Conservation (phyloP, 2,113 vertebrate species). For the Ceyx cyanopectus region DNA sequence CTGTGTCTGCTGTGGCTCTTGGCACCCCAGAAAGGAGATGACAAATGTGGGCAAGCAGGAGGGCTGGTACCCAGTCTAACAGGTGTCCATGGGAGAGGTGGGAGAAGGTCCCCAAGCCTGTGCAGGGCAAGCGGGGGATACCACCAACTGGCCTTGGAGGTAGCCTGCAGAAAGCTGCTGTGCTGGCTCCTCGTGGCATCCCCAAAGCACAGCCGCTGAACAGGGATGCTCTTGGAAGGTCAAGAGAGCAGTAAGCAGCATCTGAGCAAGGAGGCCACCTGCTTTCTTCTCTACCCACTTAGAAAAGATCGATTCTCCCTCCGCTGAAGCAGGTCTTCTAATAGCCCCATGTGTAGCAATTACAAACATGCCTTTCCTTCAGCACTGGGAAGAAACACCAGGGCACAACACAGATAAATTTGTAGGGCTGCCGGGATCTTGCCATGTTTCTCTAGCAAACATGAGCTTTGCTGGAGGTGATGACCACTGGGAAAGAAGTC, state of each 20-base stretch:
- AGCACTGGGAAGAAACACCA: accelerated
- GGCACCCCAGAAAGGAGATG: neutral
- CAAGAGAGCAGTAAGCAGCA: neutral
- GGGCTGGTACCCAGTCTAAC: neutral
- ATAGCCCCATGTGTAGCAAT: neutral
- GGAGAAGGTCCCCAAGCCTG: accelerated
- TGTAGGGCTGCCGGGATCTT: neutral
- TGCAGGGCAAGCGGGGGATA: neutral
- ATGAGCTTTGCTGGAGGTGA: accelerated
- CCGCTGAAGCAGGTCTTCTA: neutral
- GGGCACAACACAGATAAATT: neutral
- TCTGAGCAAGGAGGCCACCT: neutral
- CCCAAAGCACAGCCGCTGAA: neutral
- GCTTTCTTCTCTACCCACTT: neutral
- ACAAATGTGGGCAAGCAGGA: neutral
- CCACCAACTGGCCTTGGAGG: neutral
- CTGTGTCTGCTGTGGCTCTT: neutral
- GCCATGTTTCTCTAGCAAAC: accelerated
- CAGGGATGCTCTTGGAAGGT: neutral
- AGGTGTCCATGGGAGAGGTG: neutral
- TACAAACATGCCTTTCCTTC: neutral
- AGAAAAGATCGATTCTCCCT: neutral
- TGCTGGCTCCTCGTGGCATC: neutral
- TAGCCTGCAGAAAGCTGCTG: neutral
- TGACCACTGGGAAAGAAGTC: accelerated